Percentiles rank a stretch among this genome's conserved stretches.
Evolutionary conservation across 2,888 invertebrate genomes (phyloP).

Genomic region (Rhingia rostrata): DNA sequence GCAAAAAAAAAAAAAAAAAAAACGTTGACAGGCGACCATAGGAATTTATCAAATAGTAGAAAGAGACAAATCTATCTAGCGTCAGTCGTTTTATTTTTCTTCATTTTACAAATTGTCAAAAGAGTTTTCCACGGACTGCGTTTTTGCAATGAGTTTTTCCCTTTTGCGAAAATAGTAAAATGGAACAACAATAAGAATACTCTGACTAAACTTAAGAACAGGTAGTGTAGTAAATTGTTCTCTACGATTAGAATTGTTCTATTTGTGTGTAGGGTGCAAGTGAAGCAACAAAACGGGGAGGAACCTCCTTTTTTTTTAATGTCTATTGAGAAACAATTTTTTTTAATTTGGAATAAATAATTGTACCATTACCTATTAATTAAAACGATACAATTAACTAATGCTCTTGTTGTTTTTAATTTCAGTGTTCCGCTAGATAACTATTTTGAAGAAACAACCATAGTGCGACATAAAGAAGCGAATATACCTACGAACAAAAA

Average conservation of each 20-base stretch:
- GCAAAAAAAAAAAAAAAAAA: background rate
- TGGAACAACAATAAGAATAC: slow-evolving; percentile 37
- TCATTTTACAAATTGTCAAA: slow-evolving; percentile 49
- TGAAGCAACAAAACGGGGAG: slow-evolving; percentile 22
- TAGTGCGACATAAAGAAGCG: slow-evolving; percentile 41
- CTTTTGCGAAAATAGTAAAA: slow-evolving; percentile 43
- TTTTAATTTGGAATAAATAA: slow-evolving; percentile 14
- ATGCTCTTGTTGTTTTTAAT: slow-evolving; percentile 10
- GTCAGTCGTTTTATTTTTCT: slow-evolving; percentile 22
- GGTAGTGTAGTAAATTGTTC: slow-evolving; percentile 59
- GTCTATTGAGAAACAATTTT: slow-evolving; percentile 17
- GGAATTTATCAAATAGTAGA: slow-evolving; percentile 34
- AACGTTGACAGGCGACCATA: slow-evolving; percentile 24
- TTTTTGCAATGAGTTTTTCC: slow-evolving; percentile 34
- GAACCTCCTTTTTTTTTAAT: slow-evolving; percentile 31
- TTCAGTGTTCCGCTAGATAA: slow-evolving; percentile 55
- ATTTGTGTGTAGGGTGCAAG: background rate
- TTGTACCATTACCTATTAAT: slow-evolving; percentile 10
- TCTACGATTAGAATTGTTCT: background rate
- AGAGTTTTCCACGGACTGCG: slow-evolving; percentile 60
- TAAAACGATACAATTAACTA: slow-evolving; percentile 23
- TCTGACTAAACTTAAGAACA: slow-evolving; percentile 44
- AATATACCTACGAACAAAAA: slow-evolving; percentile 75
- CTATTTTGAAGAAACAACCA: slow-evolving; percentile 30
- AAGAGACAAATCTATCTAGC: slow-evolving; percentile 22